Base-by-base conservation (phyloP, 2,888 invertebrate genomes). In the Lithophane socia region DNA sequence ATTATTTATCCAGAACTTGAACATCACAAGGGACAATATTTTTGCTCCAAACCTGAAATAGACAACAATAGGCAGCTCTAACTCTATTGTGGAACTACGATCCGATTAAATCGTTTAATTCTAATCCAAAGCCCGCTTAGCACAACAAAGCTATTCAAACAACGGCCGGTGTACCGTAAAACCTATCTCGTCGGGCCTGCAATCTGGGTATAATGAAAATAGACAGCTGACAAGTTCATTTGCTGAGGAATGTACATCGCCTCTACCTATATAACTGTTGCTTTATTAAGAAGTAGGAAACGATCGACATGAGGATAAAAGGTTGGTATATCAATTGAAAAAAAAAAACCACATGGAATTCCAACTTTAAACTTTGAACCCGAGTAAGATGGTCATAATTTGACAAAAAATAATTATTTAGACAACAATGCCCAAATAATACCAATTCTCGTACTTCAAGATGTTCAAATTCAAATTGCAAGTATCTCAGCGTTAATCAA, bases 201-300 rank as follows among this genome's bases (percentile, higher is more conserved):
- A 80, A 86, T 80, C 79, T 73, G 61, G 60, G 70, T 75, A 64
- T 82, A 73, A 78, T 79, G 75, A 83, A 87, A 87, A 90, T 70
- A 78, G 84, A 82, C 82, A 80, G 69, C 79, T 85, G 88, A 84
- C 88, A 85, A 80, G 66, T 84, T 84, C 80, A 84, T 85, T 89
- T 71, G 60, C 37, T 68, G n/a, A 79, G n/a, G 49, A 78, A 76
- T 77, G 54, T 69, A 75, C 66, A 68, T 37, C n/a, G 56, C n/a
- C 21, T 47, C 21, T 56, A 29, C 10, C 12, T 24, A 13, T 42
- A 52, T n/a, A 1, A 13, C 21, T 49, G 8, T n/a, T 21, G 47
- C 3, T 49, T 83, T 79, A 44, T 10, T 8, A 54, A 24, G 44
- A 16, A 9, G 24, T 10, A n/a, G 13, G 37, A 63, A 66, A 21